Evolutionary conservation across 2,113 vertebrate genomes (phyloP).

Genomic region (Herpetotheres cachinnans): DNA sequence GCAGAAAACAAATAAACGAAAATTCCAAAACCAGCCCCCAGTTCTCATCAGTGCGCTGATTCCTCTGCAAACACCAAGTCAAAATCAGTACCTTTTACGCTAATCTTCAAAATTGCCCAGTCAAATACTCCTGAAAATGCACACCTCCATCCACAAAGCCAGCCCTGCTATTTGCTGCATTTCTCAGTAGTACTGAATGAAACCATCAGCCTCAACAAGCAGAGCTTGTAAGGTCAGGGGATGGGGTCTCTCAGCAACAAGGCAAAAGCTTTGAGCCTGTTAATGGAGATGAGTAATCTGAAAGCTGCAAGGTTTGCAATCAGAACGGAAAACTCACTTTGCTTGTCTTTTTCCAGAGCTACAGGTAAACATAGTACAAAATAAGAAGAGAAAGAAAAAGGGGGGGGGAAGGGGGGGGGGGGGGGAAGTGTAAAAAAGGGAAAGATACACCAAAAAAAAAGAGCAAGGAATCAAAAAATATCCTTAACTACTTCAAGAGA

Average conservation of each 20-base stretch:
- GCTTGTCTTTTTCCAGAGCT: not conserved
- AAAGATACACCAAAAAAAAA: too few species aligned
- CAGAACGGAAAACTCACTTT: not conserved
- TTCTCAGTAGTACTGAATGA: not conserved
- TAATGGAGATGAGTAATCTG: not conserved
- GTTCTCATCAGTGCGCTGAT: not conserved
- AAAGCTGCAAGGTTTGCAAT: not conserved
- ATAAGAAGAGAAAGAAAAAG: not conserved
- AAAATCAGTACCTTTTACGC: not conserved
- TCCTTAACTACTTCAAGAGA: not conserved
- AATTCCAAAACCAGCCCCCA: not conserved
- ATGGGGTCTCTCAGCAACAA: not conserved
- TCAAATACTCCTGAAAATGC: not conserved
- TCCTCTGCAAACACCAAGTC: not conserved
- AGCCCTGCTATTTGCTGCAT: not conserved
- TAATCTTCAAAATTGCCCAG: not conserved
- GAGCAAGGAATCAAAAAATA: not conserved
- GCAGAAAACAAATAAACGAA: not conserved
- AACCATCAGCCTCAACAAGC: not conserved
- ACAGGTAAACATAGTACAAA: not conserved
- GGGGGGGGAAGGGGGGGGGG: accelerated
- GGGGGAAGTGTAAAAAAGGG: not conserved
- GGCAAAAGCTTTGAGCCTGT: not conserved
- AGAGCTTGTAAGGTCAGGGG: not conserved
- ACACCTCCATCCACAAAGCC: not conserved